Evolutionary conservation across 2,888 invertebrate genomes (phyloP), one percentile per base, ranked within the genome.

Genomic region (Caenorhabditis sulstoni): DNA sequence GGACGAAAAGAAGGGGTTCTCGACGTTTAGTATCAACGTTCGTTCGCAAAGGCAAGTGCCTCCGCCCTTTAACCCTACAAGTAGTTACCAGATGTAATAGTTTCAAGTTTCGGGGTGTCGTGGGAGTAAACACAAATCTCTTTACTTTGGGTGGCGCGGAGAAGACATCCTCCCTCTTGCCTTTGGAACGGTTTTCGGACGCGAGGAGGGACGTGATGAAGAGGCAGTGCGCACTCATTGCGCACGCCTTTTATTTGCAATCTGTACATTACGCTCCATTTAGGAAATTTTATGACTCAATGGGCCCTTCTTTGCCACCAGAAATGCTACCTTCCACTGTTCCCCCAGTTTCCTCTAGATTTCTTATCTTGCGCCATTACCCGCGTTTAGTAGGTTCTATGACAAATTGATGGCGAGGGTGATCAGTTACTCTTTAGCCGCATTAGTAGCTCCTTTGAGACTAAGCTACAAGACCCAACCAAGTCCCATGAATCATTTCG

Each of bases 21-120:
- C 71, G 64, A 64, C 64, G 71, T 71, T 71, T 64, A 64, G 64
- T 73, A 73, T 64, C 64, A 73, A 71, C 57, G 71, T 71, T 62
- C 62, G 18, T 23, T 29, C 50, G 35, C n/a, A 35, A 50, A 45
- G 50, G 37, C 50, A 52, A 68, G 59, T 52, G 59, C 67, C 39
- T 55, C 39, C 11, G 12, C 11, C 41, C 14, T 11, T 11, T 29
- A 7, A 29, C 4, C 29, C 29, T 41, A 41, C 41, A 41, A 41
- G 41, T 41, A 41, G 11, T 3, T 3, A 41, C 41, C 41, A 14
- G 4, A 41, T 14, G 14, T 41, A 41, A 11, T 41, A 41, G 41
- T 53, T 65, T 45, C 52, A 41, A 3, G 41, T 41, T 41, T 11
- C 41, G 2, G 14, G 41, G 4, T 8, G 3, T 8, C 12, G 41